Conservation (phyloP, 2,113 vertebrate genomes). For the Seriola dumerili region DNA sequence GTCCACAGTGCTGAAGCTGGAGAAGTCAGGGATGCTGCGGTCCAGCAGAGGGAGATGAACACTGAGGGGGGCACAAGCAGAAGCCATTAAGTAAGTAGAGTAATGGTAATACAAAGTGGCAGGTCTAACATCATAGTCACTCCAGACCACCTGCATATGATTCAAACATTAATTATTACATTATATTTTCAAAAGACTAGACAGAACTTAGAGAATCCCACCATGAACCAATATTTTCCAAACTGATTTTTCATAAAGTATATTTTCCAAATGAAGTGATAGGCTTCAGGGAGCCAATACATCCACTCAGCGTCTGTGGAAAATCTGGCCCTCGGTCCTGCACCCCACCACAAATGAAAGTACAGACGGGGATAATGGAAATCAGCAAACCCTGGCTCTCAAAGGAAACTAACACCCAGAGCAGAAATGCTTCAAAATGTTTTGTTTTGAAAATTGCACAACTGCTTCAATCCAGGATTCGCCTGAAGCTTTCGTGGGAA, state of each 20-base stretch:
- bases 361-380: slow-evolving; percentile 67
- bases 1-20: slow-evolving; percentile 97
- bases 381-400: slow-evolving; percentile 64
- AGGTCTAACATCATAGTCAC: slow-evolving; percentile 27
- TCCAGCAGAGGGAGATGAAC: slow-evolving; percentile 97
- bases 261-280: slow-evolving; percentile 80
- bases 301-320: slow-evolving; percentile 74
- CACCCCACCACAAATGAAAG: slow-evolving; percentile 69
- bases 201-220: slow-evolving; percentile 38
- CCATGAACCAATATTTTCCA: slow-evolving; percentile 70
- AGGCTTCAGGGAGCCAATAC: slow-evolving; percentile 71
- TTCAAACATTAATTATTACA: slow-evolving; percentile 64
- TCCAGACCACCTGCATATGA: slow-evolving; percentile 61
- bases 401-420: slow-evolving; percentile 72
- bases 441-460: slow-evolving; percentile 73
- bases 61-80: slow-evolving; percentile 78
- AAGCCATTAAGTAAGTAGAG: slow-evolving; percentile 3
- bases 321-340: slow-evolving; percentile 63
- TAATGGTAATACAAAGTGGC: slow-evolving; percentile 30
- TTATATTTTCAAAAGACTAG: slow-evolving; percentile 53
- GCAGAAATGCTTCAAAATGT: slow-evolving; percentile 66
- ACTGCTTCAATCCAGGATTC: slow-evolving; percentile 63
- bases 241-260: slow-evolving; percentile 63
- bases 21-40: slow-evolving; percentile 97
- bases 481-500: slow-evolving; percentile 68